These are phyloP conservation scores for Emydocephalus ijimae DNA, from an alignment of 2,113 vertebrate species.

Conservation along the genomic window DNA sequence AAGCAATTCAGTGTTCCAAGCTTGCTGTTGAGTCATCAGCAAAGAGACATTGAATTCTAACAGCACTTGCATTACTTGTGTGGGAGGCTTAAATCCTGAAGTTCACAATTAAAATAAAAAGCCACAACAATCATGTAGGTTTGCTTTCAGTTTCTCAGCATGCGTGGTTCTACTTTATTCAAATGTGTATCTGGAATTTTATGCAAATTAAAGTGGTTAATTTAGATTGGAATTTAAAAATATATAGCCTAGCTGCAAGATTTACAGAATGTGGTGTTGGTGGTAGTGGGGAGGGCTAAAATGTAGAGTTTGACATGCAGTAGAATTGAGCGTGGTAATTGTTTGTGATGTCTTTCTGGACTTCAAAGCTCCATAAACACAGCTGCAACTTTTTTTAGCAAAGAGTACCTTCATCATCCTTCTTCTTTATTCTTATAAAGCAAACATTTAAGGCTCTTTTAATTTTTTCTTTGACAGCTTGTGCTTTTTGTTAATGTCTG, in stretches of 20 bases:
- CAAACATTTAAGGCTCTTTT: neutral
- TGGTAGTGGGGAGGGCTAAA: neutral
- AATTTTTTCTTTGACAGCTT: neutral
- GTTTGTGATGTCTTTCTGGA: neutral
- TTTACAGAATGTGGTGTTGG: neutral
- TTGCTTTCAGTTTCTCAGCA: slow-evolving; percentile 28
- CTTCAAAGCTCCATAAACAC: slow-evolving; percentile 9
- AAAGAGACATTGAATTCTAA: slow-evolving; percentile 32
- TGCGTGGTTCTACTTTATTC: slow-evolving; percentile 26
- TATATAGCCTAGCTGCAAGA: neutral
- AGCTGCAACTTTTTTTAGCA: neutral
- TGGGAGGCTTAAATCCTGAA: neutral
- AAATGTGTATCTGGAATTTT: slow-evolving; percentile 25
- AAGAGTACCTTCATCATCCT: neutral
- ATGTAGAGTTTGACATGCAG: neutral
- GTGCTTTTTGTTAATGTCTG: neutral
- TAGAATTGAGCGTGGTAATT: neutral
- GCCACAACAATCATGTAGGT: neutral
- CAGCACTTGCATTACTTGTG: neutral
- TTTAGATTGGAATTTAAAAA: slow-evolving; percentile 4
- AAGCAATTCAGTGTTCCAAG: neutral
- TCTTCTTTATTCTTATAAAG: neutral
- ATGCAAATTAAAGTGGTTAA: slow-evolving; percentile 11
- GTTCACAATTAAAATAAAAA: slow-evolving; percentile 33
- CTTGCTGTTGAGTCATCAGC: neutral